Evolutionary conservation across 92 coral and sea anemone genomes (phyloP).

Genomic region (Siderastrea radians): DNA sequence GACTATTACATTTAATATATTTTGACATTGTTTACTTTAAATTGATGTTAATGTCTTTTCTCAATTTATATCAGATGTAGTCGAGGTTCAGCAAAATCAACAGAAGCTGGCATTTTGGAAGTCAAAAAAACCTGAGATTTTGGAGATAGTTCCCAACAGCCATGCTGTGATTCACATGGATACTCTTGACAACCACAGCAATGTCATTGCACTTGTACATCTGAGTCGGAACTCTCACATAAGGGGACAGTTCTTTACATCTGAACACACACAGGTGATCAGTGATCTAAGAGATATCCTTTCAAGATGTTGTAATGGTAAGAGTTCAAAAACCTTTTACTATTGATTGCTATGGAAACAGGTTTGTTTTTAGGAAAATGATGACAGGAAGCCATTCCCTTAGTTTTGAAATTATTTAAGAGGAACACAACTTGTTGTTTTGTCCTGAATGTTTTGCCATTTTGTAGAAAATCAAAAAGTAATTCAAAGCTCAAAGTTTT

Average conservation of each 20-base stretch:
- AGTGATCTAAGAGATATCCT: background rate
- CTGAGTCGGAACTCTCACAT: background rate
- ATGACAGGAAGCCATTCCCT: background rate
- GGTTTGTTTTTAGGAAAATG: background rate
- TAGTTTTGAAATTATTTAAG: no score
- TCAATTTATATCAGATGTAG: background rate
- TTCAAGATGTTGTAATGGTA: constrained; percentile 33
- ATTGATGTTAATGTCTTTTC: background rate
- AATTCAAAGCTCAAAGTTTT: no score
- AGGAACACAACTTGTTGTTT: no score
- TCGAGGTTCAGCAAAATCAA: background rate
- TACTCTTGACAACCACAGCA: constrained; percentile 10
- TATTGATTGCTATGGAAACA: background rate
- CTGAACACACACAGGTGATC: background rate
- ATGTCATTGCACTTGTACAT: constrained; percentile 36
- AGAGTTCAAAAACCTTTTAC: background rate
- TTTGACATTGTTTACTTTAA: background rate
- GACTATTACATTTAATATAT: background rate
- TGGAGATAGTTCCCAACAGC: constrained; percentile 46
- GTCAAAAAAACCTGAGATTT: constrained; percentile 5
- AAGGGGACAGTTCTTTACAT: constrained; percentile 28
- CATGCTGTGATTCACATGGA: constrained; percentile 44
- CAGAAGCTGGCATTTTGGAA: background rate
- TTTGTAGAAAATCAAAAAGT: no score
- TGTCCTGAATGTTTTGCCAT: no score